Evolutionary conservation across 2,797 vertebrate species (phyloP).

Genomic region (Falco columbarius): DNA sequence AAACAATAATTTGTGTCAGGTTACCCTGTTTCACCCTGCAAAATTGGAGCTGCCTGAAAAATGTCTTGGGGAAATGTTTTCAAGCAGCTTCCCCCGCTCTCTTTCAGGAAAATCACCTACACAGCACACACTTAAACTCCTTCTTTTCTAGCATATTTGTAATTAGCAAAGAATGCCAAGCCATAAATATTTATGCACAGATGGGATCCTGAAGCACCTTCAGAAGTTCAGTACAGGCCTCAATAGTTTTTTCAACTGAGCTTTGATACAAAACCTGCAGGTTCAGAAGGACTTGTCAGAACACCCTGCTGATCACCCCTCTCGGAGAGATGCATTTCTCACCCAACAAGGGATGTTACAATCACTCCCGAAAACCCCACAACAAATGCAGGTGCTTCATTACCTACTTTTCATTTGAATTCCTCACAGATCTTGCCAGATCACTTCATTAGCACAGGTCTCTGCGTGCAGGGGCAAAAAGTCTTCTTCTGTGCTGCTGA

Average conservation of each 20-base stretch:
- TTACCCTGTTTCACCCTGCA: neutral
- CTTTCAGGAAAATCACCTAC: constrained; percentile 4
- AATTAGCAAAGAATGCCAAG: constrained; percentile 14
- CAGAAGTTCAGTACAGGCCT: neutral
- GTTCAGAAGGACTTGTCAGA: constrained; percentile 32
- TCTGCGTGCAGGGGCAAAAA: neutral
- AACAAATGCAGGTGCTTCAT: constrained; percentile 23
- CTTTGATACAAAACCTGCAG: neutral
- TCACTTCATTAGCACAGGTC: neutral
- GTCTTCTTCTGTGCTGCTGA: neutral
- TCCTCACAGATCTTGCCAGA: constrained; percentile 38
- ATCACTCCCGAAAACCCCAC: neutral
- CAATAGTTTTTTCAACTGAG: neutral
- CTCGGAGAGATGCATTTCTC: neutral
- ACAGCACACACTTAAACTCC: neutral
- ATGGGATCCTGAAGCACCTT: constrained; percentile 1
- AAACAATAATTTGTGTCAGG: neutral
- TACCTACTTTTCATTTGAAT: constrained; percentile 38
- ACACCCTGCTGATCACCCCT: neutral
- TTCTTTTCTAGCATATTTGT: neutral
- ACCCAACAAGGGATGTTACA: neutral
- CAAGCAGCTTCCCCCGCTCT: neutral
- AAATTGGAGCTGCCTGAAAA: constrained; percentile 8
- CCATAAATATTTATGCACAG: constrained; percentile 19
- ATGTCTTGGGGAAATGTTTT: neutral